Conservation (phyloP, 1,140 invertebrate genomes). For the Yoshiicerus persimilis region DNA sequence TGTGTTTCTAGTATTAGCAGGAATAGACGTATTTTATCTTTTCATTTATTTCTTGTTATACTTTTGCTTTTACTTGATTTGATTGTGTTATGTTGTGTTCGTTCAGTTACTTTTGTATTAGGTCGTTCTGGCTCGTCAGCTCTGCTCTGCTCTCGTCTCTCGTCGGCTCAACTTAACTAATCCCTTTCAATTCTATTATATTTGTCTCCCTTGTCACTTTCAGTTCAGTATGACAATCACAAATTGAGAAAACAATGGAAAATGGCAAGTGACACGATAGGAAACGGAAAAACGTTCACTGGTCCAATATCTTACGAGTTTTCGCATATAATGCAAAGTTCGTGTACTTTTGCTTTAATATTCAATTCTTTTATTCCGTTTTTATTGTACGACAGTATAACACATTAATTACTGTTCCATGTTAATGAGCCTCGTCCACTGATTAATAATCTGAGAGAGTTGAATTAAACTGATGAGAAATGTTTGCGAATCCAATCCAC, state of each 20-base stretch:
- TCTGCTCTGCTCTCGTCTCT: neutral
- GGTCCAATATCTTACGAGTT: neutral
- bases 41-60: neutral
- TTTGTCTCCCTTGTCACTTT: neutral
- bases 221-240: constrained; percentile 1
- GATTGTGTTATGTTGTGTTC: neutral
- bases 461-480: neutral
- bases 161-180: neutral
- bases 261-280: neutral
- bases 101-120: neutral
- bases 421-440: neutral
- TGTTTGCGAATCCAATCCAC: neutral
- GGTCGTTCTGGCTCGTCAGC: neutral
- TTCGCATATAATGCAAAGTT: neutral
- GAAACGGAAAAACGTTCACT: neutral
- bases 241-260: neutral
- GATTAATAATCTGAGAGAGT: constrained; percentile 14
- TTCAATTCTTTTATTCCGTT: neutral
- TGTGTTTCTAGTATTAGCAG: neutral
- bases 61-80: constrained; percentile 11
- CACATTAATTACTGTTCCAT: neutral
- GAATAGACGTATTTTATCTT: neutral
- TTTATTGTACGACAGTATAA: neutral
- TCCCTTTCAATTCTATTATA: neutral
- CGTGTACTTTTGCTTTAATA: neutral